A percentile compares a stretch with the other conserved stretches of the same genome.
phyloP scores from a whole-genome alignment of 2,797 vertebrate species.

The Scyliorhinus canicula region DNA sequence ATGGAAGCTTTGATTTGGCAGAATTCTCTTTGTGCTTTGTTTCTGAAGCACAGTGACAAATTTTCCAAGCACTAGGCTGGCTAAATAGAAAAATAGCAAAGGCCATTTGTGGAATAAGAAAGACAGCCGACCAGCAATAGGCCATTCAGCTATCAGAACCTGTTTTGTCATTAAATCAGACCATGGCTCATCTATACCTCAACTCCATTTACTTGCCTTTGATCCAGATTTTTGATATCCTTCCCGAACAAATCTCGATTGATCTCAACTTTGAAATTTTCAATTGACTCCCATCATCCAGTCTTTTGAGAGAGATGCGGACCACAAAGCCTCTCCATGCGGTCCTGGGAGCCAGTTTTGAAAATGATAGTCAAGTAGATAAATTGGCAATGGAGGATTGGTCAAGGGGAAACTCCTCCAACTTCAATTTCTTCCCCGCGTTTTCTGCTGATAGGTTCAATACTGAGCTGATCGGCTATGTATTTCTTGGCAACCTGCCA shows the following conservation, averaged over 20 bases:
- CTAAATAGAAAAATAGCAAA: neutral
- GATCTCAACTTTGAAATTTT: neutral
- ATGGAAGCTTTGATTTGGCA: neutral
- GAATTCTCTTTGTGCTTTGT: neutral
- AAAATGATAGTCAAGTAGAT: no score
- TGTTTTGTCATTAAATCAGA: neutral
- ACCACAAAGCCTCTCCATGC: no score
- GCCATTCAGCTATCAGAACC: neutral
- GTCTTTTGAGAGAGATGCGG: neutral
- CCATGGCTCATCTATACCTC: neutral
- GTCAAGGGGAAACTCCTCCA: no score
- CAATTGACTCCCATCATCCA: neutral
- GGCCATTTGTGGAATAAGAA: neutral
- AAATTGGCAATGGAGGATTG: no score
- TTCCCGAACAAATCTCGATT: neutral
- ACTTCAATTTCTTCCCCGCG: no score
- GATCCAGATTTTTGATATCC: neutral
- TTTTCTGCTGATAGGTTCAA: no score
- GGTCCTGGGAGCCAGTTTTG: no score
- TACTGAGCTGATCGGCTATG: no score
- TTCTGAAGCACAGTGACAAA: neutral
- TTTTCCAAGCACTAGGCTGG: neutral
- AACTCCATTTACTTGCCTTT: neutral
- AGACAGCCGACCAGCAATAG: neutral
- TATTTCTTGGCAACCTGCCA: no score